Evolutionary conservation across 2,888 invertebrate genomes (phyloP).

Genomic region (Diploptera punctata): DNA sequence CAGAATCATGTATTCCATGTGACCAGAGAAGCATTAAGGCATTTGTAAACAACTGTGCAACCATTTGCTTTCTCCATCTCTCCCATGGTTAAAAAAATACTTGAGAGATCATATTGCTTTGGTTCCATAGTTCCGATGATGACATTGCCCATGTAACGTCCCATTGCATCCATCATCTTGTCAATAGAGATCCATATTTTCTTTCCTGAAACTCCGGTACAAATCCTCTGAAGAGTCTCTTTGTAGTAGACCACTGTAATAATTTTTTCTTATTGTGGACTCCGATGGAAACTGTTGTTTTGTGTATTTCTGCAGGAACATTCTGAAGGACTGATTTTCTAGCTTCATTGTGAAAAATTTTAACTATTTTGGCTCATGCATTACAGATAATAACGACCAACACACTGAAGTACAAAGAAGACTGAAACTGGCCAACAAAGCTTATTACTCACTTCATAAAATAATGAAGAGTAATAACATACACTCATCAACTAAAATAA

Average conservation of each 20-base stretch:
- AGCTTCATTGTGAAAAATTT: no score
- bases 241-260: background rate
- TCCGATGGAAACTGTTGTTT: background rate
- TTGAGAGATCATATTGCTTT: background rate
- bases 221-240: conserved; percentile 5
- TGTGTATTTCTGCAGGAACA: background rate
- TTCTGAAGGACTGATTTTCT: background rate
- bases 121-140: conserved; percentile 7
- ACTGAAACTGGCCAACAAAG: no score
- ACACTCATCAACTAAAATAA: no score
- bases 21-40: background rate
- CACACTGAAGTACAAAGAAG: no score
- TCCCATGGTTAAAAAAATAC: background rate
- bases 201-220: background rate
- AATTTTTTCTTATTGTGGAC: background rate
- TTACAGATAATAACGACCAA: no score
- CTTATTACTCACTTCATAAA: no score
- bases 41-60: conserved; percentile 14
- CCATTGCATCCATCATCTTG: background rate
- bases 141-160: background rate
- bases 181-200: conserved; percentile 8
- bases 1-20: background rate
- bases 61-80: conserved; percentile 2
- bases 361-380: no score
- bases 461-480: no score